A percentile compares a stretch with the other conserved stretches of the same genome.
These are phyloP conservation scores for Scrobipalpa costella DNA, from an alignment of 2,888 invertebrate genomes.

Conservation along the genomic window DNA sequence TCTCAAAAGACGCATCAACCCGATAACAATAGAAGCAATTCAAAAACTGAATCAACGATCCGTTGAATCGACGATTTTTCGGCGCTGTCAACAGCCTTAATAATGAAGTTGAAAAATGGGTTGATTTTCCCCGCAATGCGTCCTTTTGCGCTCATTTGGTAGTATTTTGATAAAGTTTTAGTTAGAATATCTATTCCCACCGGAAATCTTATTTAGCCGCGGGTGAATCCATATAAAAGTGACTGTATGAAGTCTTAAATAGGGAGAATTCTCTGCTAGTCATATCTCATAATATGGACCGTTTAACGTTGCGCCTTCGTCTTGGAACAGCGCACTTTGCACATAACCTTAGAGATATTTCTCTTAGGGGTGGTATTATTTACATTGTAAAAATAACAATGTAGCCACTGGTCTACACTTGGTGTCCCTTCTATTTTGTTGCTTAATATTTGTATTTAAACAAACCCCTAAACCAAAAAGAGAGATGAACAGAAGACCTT, in stretches of 20 bases:
- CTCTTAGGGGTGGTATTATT: neutral
- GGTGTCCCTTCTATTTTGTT: no score
- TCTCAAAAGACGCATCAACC: constrained; percentile 40
- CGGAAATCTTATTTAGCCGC: no score
- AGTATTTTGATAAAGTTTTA: neutral
- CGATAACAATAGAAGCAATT: constrained; percentile 56
- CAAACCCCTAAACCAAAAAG: no score
- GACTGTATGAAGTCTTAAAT: neutral
- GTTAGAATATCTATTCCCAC: no score
- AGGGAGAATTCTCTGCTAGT: neutral
- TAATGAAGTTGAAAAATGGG: constrained; percentile 1
- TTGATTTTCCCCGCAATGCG: constrained; percentile 3
- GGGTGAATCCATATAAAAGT: no score
- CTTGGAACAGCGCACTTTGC: constrained; percentile 5
- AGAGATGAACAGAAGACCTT: no score
- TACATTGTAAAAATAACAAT: neutral
- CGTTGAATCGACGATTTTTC: constrained; percentile 46
- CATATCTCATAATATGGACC: neutral
- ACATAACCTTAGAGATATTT: neutral
- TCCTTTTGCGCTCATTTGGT: neutral
- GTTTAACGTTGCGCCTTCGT: neutral
- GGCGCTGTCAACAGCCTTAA: constrained; percentile 42
- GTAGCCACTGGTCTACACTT: no score
- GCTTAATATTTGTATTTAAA: no score
- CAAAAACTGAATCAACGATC: constrained; percentile 42